phyloP scores from a whole-genome alignment of 2,888 invertebrate species.

The Polydrusus pterygomalis region DNA sequence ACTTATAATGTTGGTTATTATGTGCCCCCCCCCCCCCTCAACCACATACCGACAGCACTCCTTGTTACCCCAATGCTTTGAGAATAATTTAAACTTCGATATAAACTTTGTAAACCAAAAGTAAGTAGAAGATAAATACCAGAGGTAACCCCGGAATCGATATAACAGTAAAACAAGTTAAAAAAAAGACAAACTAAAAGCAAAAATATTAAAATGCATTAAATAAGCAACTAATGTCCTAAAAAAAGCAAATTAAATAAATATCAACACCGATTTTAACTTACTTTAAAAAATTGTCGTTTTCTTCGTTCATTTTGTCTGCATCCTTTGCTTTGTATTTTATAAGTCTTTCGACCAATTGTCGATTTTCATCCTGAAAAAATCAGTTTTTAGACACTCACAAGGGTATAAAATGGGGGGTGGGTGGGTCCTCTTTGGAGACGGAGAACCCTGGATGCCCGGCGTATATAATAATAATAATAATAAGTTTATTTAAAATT shows the following conservation, averaged over 20 bases:
- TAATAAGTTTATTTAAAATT: no score
- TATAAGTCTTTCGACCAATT: slow-evolving; percentile 90
- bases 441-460: no score
- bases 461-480: no score
- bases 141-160: no score
- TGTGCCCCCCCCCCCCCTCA: no score
- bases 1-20: no score
- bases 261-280: slow-evolving; percentile 64
- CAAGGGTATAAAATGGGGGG: background rate
- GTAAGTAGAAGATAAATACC: no score
- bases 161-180: background rate
- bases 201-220: background rate
- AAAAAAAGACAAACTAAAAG: slow-evolving; percentile 25
- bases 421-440: no score
- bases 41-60: no score
- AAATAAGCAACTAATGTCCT: slow-evolving; percentile 6
- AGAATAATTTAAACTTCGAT: no score
- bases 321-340: slow-evolving; percentile 96
- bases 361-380: slow-evolving; percentile 89
- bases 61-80: no score
- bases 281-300: slow-evolving; percentile 94
- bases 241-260: slow-evolving; percentile 20
- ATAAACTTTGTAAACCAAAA: no score
- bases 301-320: slow-evolving; percentile 97
- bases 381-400: background rate